Evolutionary conservation across 2,888 invertebrate genomes (phyloP), one percentile per base, ranked within the genome.

Genomic region (Cenopis cana): DNA sequence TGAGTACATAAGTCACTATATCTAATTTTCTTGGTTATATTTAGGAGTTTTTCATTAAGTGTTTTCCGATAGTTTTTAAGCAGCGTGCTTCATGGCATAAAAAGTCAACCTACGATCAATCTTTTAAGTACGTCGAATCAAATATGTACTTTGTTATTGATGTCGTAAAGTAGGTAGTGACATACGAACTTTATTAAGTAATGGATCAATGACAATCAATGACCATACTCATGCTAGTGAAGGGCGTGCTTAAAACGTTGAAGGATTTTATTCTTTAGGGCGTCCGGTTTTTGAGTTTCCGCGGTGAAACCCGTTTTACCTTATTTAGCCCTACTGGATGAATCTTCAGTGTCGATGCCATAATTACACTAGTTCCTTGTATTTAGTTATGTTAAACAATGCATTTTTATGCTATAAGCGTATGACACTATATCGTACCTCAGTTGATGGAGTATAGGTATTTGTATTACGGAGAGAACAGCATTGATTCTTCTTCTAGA

Each of bases 361-460:
- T 71, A 61, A 24, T 49, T 20, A 61, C 36, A 61, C 70, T 55
- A 71, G 71, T 71, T 71, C 71, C 71, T 71, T 71, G 61, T 67
- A 64, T 57, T 69, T 69, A 57, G 49, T 64, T 41, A 65, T 46
- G 14, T 38, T 41, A 62, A 70, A n/a, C 18, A 59, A 70, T 70
- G 70, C 70, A 70, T 70, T 70, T 70, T 11, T 66, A 66, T 54
- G 54, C 54, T 66, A 33, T 66, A 60, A 60, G 52, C 17, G 24
- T 50, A 20, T 36, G 24, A 18, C 8, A 17, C 33, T 59, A 46
- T 54, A 41, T 33, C 54, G 60, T 64, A 20, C 17, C 10, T 64
- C 6, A 24, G 14, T 38, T 4, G 11, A 50, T 50, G 12, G 6
- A 20, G 14, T 17, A 38, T 56, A 33, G n/a, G n/a, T n/a, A n/a